Evolutionary conservation across 2,797 vertebrate genomes (phyloP).

Genomic region (Sebastes elongatus): DNA sequence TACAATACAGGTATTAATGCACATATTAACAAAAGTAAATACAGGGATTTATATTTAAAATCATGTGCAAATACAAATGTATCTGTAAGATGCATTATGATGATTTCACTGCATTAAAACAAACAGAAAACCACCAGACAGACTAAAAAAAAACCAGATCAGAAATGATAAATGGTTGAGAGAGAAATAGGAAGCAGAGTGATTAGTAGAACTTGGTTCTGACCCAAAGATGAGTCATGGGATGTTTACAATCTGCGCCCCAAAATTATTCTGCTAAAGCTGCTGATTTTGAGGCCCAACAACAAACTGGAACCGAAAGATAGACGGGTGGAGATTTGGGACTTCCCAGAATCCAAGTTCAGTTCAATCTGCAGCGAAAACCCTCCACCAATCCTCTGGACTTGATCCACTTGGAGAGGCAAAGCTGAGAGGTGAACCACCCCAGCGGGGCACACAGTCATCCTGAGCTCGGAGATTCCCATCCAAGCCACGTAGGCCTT

Average conservation of each 20-base stretch:
- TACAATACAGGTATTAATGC: neutral
- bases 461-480: conserved; percentile 19
- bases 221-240: conserved; percentile 31
- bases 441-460: conserved; percentile 11
- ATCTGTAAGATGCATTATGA: neutral
- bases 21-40: neutral
- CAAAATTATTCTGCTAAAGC: conserved; percentile 46
- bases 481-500: conserved; percentile 18
- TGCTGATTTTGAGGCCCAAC: conserved; percentile 39
- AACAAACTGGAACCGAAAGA: conserved; percentile 40
- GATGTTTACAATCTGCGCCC: conserved; percentile 36
- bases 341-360: conserved; percentile 37
- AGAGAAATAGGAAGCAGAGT: conserved; percentile 3
- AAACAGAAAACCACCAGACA: neutral
- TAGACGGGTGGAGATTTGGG: conserved; percentile 16
- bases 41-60: neutral
- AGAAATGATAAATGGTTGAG: neutral
- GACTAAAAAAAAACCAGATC: neutral
- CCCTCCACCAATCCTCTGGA: conserved; percentile 55
- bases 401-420: conserved; percentile 50
- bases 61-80: neutral
- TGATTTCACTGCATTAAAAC: neutral
- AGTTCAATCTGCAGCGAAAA: conserved; percentile 35
- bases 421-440: conserved; percentile 34
- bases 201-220: conserved; percentile 31